Base-by-base conservation (phyloP, 2,113 vertebrate species). In the Cyprinodon brontotheroides region DNA sequence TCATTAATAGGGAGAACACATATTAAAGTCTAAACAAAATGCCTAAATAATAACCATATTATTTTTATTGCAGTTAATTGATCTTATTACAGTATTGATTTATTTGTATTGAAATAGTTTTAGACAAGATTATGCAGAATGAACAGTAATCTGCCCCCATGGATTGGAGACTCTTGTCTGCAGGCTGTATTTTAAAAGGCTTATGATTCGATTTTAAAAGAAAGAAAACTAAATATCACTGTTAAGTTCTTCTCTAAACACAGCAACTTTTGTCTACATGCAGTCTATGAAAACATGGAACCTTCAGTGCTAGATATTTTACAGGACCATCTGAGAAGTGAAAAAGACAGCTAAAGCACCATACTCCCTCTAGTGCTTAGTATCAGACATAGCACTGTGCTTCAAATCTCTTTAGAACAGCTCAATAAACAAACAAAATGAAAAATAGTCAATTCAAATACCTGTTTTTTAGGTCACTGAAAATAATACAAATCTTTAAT, bases 321-420 rank as follows among this genome's bases (percentile, higher is more conserved):
- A 60, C 20, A 12, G 38, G 68, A 61, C 17, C 29, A 4, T 9
- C 4, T 57, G 17, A 57, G 17, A 20, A 20, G 17, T n/a, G 50
- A 66, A 37, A 62, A 68, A 17, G 20, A 60, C n/a, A 62, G 66
- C 39, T 13, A 3, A 20, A 65, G 66, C 14, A 8, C 22, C 43
- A 45, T 48, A n/a, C 76, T 77, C 78, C 79, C 84, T 78, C 84
- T 74, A 71, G 74, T 86, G 84, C 81, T 48, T 65, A 10, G 3
- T 53, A 9, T 61, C 22, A 53, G 75, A 39, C 13, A 39, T 14
- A 1, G 10, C 12, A 13, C 10, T 39, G 9, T 0, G 10, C 17
- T 17, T 37, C 61, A 17, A 0, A 6, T 63, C 3, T 63, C 61
- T 14, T 13, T 15, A 64, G 61, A 40, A 64, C 10, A 4, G 20